Base-by-base conservation (phyloP, 2,888 invertebrate species). In the Lysandra bellargus region DNA sequence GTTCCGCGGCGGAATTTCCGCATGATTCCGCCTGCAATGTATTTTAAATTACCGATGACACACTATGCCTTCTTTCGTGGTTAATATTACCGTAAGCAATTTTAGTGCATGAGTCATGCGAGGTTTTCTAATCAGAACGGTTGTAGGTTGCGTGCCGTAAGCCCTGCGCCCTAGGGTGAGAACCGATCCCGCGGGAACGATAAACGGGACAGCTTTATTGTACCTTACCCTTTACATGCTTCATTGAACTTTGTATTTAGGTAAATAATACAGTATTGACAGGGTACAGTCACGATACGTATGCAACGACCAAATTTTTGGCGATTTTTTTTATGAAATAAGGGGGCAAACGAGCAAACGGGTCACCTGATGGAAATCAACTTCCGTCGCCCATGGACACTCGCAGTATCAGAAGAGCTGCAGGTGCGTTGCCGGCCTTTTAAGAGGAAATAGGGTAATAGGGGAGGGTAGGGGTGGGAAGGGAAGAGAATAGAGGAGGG, bases 141-240 rank as follows among this genome's bases (percentile, higher is more conserved):
- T 80, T 78, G 80, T 83, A 82, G 83, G 85, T 85, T 81, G 84
- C 82, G 84, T 84, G 85, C 83, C 57, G 57, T 57, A 49, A 49
- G 49, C 49, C 9, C 49, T 49, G 84, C 87, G 87, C 86, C 86
- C 84, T 30, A 49, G 80, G 81, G 82, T 81, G 82, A 83, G 83
- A 80, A 81, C 82, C 77, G 79, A 80, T 81, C 88, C 88, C 84
- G 17, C n/a, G 90, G 88, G 90, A 85, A 81, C 85, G 83, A 88
- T 90, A 90, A 89, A 88, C 61, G 44, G 40, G 78, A 80, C 79
- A 78, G 77, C 79, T 81, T 82, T 81, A 80, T 82, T 81, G 78
- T 80, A 81, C 61, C 79, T 76, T 79, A 33, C 53, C 60, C 23
- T 76, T 76, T 57, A 76, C 17, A 76, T 57, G 76, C 76, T 76